These are phyloP conservation scores for Drosophila insularis DNA, from an alignment of 1,140 invertebrate genomes.

Conservation along the genomic window DNA sequence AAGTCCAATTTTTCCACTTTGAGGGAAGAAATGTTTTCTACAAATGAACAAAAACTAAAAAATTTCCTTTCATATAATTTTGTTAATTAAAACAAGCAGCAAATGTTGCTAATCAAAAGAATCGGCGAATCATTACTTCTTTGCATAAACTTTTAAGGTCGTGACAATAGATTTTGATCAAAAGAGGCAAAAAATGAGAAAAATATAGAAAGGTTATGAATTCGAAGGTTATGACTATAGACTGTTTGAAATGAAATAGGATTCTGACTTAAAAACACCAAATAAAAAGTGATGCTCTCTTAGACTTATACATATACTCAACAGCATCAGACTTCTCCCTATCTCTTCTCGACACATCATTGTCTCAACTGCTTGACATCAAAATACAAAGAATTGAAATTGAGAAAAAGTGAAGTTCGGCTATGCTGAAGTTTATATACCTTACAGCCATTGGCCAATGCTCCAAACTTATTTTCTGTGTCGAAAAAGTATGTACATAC, in stretches of 20 bases:
- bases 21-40: neutral
- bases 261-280: slow-evolving; percentile 53
- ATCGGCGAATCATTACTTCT: slow-evolving; percentile 33
- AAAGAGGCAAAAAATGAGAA: neutral
- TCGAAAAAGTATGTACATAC: too few relatives aligned
- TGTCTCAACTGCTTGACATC: slow-evolving; percentile 23
- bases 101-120: slow-evolving; percentile 34
- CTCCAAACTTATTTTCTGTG: too few relatives aligned
- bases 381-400: slow-evolving; percentile 56
- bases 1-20: neutral
- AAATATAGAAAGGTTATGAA: neutral
- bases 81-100: slow-evolving; percentile 12
- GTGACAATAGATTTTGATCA: slow-evolving; percentile 72
- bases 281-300: slow-evolving; percentile 50
- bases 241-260: slow-evolving; percentile 39
- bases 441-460: too few relatives aligned
- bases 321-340: slow-evolving; percentile 46
- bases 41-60: neutral
- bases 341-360: neutral
- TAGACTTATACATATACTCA: slow-evolving; percentile 68
- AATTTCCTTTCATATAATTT: neutral
- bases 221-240: slow-evolving; percentile 35
- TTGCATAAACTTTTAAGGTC: slow-evolving; percentile 59
- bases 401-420: slow-evolving; percentile 25
- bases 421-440: too few relatives aligned